A percentile compares a stretch with the other conserved stretches of the same genome.
Evolutionary conservation across 2,113 vertebrate genomes (phyloP).

Genomic region (Mastomys natalensis): DNA sequence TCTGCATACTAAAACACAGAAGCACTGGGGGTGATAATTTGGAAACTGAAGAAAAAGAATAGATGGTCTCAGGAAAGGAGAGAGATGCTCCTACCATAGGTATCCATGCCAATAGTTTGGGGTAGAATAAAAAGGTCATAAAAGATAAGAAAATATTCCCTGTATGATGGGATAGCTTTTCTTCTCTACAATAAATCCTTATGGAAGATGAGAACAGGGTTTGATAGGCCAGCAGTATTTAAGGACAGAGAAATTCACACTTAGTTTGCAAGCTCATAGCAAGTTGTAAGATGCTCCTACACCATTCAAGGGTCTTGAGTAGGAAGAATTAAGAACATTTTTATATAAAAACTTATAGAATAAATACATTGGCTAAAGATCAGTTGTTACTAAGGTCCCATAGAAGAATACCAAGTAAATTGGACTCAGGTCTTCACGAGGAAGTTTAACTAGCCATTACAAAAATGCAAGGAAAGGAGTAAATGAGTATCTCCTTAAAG

Average conservation of each 20-base stretch:
- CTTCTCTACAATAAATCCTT: not conserved
- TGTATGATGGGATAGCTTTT: not conserved
- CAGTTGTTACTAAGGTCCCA: not conserved
- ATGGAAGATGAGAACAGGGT: not conserved
- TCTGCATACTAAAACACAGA: not conserved
- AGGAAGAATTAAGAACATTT: not conserved
- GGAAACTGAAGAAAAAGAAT: not conserved
- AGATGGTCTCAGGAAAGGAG: not conserved
- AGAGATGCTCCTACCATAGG: not conserved
- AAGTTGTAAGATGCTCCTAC: not conserved
- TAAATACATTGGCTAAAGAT: not conserved
- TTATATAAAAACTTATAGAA: not conserved
- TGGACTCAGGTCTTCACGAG: not conserved
- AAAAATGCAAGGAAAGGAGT: constrained; percentile 1
- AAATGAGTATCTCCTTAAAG: not conserved
- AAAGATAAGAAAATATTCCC: not conserved
- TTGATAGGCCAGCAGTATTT: not conserved
- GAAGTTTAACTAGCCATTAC: not conserved
- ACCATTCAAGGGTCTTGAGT: not conserved
- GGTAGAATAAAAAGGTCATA: not conserved
- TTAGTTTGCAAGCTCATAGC: not conserved
- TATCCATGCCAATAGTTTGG: not conserved
- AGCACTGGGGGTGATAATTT: not conserved
- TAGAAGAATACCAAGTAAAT: not conserved
- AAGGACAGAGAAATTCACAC: not conserved